Conservation (phyloP, 2,888 invertebrate genomes). For the Prostheceraeus crozeri region DNA sequence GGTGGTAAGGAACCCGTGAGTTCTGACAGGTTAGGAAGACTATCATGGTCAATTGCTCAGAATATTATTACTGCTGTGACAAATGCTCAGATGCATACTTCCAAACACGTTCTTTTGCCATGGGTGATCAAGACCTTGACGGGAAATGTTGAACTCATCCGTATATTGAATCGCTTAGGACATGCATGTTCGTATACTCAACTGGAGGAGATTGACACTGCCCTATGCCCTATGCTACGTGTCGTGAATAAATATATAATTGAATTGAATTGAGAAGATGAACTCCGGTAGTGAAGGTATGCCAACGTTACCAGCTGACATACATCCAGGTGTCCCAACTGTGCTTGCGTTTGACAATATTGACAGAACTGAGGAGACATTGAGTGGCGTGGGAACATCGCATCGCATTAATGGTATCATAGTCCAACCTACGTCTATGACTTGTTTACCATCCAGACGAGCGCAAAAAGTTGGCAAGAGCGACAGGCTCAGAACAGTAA, state of each 20-base stretch:
- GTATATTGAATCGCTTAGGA: conserved; percentile 3
- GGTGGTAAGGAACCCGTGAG: background rate
- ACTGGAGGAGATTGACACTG: conserved; percentile 4
- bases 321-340: conserved; percentile 1
- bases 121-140: conserved; percentile 8
- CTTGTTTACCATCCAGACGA: conserved; percentile 3
- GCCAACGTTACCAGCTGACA: background rate
- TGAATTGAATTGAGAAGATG: conserved; percentile 3
- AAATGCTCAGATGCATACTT: conserved; percentile 1
- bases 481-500: background rate
- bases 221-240: no score
- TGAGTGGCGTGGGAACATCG: conserved; percentile 3
- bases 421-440: conserved; percentile 1
- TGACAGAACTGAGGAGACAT: background rate
- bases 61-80: conserved; percentile 3
- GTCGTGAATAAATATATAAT: no score
- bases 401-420: conserved; percentile 8
- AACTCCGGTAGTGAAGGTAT: conserved; percentile 1
- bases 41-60: conserved; percentile 1
- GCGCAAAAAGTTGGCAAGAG: background rate
- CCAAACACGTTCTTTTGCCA: conserved; percentile 1
- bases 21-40: background rate
- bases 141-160: conserved; percentile 4
- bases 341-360: conserved; percentile 8
- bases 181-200: conserved; percentile 1